phyloP scores from a whole-genome alignment of 2,888 invertebrate species.

The Agriopis aurantiaria region DNA sequence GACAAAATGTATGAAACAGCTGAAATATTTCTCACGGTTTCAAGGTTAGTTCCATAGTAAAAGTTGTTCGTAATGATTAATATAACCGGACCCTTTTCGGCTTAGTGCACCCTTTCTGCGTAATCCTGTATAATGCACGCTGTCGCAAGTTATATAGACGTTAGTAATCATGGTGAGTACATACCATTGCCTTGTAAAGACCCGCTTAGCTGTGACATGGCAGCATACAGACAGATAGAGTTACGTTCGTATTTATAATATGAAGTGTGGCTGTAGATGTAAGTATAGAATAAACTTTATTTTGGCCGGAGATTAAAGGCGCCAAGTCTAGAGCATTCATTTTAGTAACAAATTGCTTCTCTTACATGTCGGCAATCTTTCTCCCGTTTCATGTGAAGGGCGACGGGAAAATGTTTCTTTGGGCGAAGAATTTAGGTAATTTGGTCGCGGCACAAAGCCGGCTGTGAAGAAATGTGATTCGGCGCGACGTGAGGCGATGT shows the following conservation, averaged over 20 bases:
- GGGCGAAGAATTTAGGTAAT: conserved; percentile 17
- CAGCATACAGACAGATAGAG: too few relatives aligned
- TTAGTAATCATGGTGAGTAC: too few relatives aligned
- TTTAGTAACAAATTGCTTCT: conserved; percentile 7
- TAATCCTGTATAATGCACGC: too few relatives aligned
- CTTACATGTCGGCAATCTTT: conserved; percentile 10
- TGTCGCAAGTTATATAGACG: too few relatives aligned
- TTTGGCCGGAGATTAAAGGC: conserved; percentile 15
- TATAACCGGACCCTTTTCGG: too few relatives aligned
- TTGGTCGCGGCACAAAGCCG: conserved; percentile 13
- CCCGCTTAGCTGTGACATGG: too few relatives aligned
- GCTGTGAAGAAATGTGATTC: neutral
- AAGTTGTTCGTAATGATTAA: too few relatives aligned
- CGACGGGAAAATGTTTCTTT: conserved; percentile 4
- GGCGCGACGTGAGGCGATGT: neutral
- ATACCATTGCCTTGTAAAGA: too few relatives aligned
- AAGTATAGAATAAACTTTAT: neutral
- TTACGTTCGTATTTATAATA: neutral
- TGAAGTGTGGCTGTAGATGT: neutral
- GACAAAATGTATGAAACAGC: too few relatives aligned
- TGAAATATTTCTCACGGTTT: too few relatives aligned
- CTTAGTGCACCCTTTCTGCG: too few relatives aligned
- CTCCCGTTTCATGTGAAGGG: conserved; percentile 12
- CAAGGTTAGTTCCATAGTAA: too few relatives aligned
- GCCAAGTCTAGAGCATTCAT: neutral